Evolutionary conservation across 2,888 invertebrate genomes (phyloP).

Genomic region (Beris chalybata): DNA sequence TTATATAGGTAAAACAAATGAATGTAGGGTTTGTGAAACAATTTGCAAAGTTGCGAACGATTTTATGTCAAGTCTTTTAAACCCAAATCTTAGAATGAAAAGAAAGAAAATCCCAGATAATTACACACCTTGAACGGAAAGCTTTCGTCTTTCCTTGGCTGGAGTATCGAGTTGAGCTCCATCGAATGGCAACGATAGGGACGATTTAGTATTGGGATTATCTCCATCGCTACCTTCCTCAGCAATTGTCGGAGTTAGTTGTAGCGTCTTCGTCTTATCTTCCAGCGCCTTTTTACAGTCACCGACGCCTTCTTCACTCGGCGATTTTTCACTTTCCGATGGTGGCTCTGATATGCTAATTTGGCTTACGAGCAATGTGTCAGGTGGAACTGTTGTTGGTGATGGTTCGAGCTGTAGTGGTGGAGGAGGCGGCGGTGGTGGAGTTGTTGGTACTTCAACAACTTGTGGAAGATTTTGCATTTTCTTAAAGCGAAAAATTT

Average conservation of each 20-base stretch:
- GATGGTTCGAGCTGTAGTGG: neutral
- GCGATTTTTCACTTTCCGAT: constrained; percentile 33
- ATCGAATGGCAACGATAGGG: constrained; percentile 47
- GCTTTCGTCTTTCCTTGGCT: constrained; percentile 50
- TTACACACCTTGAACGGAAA: constrained; percentile 54
- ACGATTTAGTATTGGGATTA: constrained; percentile 45
- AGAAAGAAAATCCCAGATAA: constrained; percentile 16
- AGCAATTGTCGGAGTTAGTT: constrained; percentile 45
- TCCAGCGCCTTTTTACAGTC: constrained; percentile 24
- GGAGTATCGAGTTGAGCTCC: constrained; percentile 47
- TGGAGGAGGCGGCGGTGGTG: constrained; percentile 34
- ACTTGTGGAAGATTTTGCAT: constrained; percentile 38
- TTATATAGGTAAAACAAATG: neutral
- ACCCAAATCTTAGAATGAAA: constrained; percentile 4
- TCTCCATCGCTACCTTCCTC: constrained; percentile 37
- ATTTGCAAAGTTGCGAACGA: neutral
- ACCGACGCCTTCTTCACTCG: constrained; percentile 36
- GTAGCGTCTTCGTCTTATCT: constrained; percentile 34
- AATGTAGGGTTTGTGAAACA: neutral
- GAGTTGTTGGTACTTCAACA: constrained; percentile 39
- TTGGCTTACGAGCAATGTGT: constrained; percentile 34
- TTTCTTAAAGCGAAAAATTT: constrained; percentile 32
- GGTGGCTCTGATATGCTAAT: constrained; percentile 35
- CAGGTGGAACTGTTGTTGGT: constrained; percentile 19
- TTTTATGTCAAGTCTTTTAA: neutral